phyloP scores from a whole-genome alignment of 2,888 invertebrate species.

The Theristus sp. region DNA sequence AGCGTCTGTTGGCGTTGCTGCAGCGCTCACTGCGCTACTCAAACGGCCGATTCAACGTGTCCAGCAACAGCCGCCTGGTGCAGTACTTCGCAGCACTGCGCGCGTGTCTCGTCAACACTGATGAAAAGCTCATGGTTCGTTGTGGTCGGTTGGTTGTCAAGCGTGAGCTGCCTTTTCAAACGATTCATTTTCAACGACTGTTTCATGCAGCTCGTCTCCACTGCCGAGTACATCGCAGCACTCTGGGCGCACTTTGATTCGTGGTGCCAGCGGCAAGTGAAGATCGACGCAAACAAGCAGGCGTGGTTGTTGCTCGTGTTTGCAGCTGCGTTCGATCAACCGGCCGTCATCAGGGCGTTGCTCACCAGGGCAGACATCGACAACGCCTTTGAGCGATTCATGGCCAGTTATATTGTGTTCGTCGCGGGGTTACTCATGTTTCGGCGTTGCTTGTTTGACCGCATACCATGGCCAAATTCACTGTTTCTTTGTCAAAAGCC shows the following conservation, averaged over 20 bases:
- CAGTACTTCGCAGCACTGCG: background rate
- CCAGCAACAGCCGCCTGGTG: background rate
- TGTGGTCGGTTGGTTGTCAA: no score
- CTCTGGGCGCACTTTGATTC: conserved; percentile 87
- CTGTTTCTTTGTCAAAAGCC: no score
- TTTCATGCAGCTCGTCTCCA: background rate
- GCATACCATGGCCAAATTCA: no score
- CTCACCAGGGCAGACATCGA: background rate
- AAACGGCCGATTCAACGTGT: no score
- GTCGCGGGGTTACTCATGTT: no score
- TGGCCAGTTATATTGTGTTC: conserved; percentile 86
- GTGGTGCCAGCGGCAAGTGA: conserved; percentile 76
- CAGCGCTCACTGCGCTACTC: no score
- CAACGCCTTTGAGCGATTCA: conserved; percentile 53
- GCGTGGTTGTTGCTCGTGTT: conserved; percentile 13
- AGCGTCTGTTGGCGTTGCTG: no score
- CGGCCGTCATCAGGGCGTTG: background rate
- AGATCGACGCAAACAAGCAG: conserved; percentile 85
- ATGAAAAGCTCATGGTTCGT: background rate
- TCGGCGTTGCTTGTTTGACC: no score
- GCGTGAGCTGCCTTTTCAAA: no score
- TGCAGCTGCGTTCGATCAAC: background rate
- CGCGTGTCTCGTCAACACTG: background rate
- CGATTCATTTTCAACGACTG: no score
- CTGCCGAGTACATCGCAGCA: conserved; percentile 33